A percentile compares a stretch with the other conserved stretches of the same genome.
Evolutionary conservation across 2,797 vertebrate genomes (phyloP).

Genomic region (Pempheris klunzingeri): DNA sequence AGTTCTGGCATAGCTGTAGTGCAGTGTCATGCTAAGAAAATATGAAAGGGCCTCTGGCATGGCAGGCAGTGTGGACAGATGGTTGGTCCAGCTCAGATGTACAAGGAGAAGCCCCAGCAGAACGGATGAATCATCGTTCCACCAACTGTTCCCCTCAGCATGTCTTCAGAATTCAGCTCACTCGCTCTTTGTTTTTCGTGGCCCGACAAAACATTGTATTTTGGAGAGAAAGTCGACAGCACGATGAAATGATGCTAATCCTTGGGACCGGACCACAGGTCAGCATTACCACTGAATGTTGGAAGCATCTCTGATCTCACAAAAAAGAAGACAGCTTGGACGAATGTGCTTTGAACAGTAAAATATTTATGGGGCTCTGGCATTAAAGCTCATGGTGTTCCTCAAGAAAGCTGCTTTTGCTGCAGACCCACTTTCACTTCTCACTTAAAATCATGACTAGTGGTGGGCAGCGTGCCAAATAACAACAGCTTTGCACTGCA

Average conservation of each 20-base stretch:
- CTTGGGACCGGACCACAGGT: background rate
- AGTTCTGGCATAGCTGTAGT: conserved; percentile 11
- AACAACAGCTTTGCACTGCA: conserved; percentile 4
- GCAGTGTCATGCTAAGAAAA: conserved; percentile 67
- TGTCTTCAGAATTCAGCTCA: conserved; percentile 38
- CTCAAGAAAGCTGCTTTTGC: conserved; percentile 36
- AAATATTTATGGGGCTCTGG: conserved; percentile 38
- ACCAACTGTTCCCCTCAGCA: conserved; percentile 75
- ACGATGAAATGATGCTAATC: background rate
- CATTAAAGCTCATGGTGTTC: conserved; percentile 20
- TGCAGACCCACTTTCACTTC: conserved; percentile 16
- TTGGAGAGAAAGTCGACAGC: background rate
- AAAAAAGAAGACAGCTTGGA: conserved; percentile 25
- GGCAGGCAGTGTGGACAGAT: conserved; percentile 72
- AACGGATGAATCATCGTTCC: conserved; percentile 76
- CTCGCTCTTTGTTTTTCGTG: conserved; percentile 53
- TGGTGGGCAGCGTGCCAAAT: background rate
- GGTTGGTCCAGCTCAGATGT: conserved; percentile 69
- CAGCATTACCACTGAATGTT: background rate
- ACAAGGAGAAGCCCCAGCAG: conserved; percentile 73
- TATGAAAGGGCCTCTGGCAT: conserved; percentile 67
- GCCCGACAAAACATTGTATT: conserved; percentile 2
- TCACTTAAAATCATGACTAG: conserved; percentile 8
- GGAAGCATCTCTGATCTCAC: background rate
- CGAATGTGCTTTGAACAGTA: background rate